These are phyloP conservation scores for Bombus sibiricus DNA, from an alignment of 1,140 invertebrate species.

Conservation along the genomic window DNA sequence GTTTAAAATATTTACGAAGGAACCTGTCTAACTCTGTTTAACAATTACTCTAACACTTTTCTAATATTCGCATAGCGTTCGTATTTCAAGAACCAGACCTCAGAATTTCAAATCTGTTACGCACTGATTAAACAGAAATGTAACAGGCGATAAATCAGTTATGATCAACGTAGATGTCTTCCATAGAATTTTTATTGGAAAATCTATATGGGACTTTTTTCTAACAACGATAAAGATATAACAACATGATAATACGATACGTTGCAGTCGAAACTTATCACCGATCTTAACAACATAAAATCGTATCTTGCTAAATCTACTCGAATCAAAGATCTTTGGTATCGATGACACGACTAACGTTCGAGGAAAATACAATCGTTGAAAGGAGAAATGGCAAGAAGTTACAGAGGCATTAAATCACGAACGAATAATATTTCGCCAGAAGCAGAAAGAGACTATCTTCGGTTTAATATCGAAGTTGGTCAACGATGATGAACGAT, in stretches of 20 bases:
- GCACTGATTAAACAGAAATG: no score
- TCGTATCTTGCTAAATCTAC: background rate
- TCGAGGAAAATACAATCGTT: no score
- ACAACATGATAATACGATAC: no score
- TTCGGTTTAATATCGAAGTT: constrained; percentile 21
- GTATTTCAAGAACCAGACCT: background rate
- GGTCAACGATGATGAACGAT: constrained; percentile 5
- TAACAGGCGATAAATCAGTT: no score
- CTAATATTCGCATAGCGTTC: background rate
- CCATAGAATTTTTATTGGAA: no score
- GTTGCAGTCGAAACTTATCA: background rate
- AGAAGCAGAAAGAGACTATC: constrained; percentile 11
- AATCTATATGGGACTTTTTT: no score
- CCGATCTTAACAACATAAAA: background rate
- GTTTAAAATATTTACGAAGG: no score
- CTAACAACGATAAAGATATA: no score
- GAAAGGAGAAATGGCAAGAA: background rate
- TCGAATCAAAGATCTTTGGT: background rate
- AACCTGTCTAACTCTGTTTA: no score
- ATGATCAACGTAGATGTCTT: no score
- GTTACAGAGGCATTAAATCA: background rate
- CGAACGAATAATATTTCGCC: constrained; percentile 10
- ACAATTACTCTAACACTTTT: no score
- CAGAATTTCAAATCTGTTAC: background rate
- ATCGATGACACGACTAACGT: background rate